These are phyloP conservation scores for Leucosticte australis DNA, from an alignment of 2,113 vertebrate species.

Conservation along the genomic window DNA sequence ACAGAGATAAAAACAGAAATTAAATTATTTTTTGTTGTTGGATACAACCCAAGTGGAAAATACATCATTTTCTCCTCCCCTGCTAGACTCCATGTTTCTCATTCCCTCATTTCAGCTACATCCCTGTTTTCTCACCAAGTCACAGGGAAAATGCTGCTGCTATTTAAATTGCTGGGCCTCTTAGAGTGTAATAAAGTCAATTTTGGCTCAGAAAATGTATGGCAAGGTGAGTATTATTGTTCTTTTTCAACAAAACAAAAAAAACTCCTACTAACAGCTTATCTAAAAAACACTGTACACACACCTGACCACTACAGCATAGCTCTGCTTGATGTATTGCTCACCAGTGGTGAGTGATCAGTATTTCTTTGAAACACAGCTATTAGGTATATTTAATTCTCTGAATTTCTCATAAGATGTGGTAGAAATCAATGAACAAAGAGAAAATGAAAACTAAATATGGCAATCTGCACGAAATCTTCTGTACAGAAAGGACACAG, in stretches of 20 bases:
- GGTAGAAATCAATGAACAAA: background rate
- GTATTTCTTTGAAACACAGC: background rate
- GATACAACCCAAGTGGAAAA: background rate
- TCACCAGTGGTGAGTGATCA: background rate
- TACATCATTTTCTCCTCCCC: background rate
- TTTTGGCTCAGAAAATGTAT: background rate
- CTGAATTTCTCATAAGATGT: background rate
- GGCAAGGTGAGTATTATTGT: background rate
- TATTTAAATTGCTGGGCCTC: background rate
- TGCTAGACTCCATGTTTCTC: background rate
- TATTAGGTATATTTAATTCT: background rate
- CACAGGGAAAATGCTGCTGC: background rate
- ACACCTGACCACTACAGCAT: background rate
- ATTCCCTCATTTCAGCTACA: background rate
- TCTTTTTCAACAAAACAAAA: background rate
- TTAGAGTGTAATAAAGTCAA: background rate
- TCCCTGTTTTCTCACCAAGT: background rate
- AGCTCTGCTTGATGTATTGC: background rate
- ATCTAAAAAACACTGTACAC: background rate
- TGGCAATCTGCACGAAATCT: background rate
- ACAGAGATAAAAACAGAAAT: background rate
- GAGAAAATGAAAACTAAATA: background rate
- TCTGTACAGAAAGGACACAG: background rate
- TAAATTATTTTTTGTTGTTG: background rate
- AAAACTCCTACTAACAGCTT: background rate